Percentiles rank a stretch among this genome's conserved stretches.
These are phyloP conservation scores for Drosophila borborema DNA, from an alignment of 2,888 invertebrate genomes.

Conservation along the genomic window DNA sequence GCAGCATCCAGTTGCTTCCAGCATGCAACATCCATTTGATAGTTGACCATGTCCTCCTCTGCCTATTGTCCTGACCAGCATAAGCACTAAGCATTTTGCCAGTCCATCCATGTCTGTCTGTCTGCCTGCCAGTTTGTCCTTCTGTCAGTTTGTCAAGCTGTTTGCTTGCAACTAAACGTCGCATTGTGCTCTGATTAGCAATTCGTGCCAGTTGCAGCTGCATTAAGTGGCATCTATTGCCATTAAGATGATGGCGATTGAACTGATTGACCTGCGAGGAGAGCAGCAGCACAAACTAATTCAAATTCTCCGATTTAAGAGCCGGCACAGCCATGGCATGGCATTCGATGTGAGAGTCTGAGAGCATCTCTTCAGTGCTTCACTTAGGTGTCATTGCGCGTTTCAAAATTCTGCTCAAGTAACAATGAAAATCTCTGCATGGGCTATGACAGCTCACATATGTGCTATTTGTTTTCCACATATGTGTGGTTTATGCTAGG, in stretches of 20 bases:
- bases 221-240: conserved; percentile 50
- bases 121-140: not conserved
- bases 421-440: not conserved
- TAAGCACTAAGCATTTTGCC: conserved; percentile 37
- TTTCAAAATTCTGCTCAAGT: not conserved
- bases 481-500: not conserved
- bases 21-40: conserved; percentile 7
- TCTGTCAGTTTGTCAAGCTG: conserved; percentile 35
- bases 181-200: conserved; percentile 61
- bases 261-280: conserved; percentile 23
- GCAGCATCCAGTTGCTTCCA: conserved; percentile 15
- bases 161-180: conserved; percentile 28
- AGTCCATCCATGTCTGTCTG: conserved; percentile 8
- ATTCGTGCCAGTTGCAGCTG: conserved; percentile 6
- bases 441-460: not conserved
- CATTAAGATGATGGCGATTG: conserved; percentile 24
- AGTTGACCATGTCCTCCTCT: conserved; percentile 10
- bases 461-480: not conserved
- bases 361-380: not conserved
- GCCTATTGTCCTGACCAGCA: conserved; percentile 27
- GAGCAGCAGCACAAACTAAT: not conserved
- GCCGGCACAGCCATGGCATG: conserved; percentile 4
- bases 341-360: not conserved
- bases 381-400: conserved; percentile 6
- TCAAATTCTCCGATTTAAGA: not conserved